phyloP scores from a whole-genome alignment of 2,797 vertebrate species.

The Lacerta viridis region DNA sequence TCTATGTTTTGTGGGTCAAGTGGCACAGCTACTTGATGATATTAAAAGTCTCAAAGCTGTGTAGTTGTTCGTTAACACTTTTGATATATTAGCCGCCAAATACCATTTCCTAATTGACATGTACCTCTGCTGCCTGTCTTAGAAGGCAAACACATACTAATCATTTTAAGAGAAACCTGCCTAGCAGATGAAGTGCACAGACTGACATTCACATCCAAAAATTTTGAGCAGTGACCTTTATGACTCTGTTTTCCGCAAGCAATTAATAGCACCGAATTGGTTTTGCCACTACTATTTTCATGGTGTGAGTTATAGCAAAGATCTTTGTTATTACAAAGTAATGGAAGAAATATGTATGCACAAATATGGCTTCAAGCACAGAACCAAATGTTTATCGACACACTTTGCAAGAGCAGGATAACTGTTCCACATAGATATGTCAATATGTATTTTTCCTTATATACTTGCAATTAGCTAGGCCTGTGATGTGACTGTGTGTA shows the following conservation, averaged over 20 bases:
- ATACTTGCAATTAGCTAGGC: background rate
- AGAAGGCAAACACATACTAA: background rate
- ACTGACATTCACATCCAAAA: slow-evolving; percentile 13
- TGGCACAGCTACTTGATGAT: slow-evolving; percentile 47
- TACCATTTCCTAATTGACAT: slow-evolving; percentile 11
- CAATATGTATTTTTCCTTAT: background rate
- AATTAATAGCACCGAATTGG: slow-evolving; percentile 32
- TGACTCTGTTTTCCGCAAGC: slow-evolving; percentile 9
- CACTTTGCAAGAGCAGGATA: background rate
- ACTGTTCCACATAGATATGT: background rate
- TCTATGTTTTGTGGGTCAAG: slow-evolving; percentile 59
- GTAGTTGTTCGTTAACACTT: slow-evolving; percentile 20
- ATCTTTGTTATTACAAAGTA: slow-evolving; percentile 5
- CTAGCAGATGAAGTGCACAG: slow-evolving; percentile 17
- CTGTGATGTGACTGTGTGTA: background rate
- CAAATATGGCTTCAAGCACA: background rate
- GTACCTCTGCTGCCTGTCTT: background rate
- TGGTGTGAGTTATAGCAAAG: background rate
- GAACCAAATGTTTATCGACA: slow-evolving; percentile 2
- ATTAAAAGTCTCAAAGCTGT: slow-evolving; percentile 51
- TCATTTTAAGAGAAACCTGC: background rate
- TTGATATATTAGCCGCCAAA: slow-evolving; percentile 25
- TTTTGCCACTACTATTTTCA: slow-evolving; percentile 20
- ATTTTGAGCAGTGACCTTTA: slow-evolving; percentile 33
- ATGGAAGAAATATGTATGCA: background rate